Evolutionary conservation across 2,888 invertebrate species (phyloP).

Genomic region (Scrobipalpa costella): DNA sequence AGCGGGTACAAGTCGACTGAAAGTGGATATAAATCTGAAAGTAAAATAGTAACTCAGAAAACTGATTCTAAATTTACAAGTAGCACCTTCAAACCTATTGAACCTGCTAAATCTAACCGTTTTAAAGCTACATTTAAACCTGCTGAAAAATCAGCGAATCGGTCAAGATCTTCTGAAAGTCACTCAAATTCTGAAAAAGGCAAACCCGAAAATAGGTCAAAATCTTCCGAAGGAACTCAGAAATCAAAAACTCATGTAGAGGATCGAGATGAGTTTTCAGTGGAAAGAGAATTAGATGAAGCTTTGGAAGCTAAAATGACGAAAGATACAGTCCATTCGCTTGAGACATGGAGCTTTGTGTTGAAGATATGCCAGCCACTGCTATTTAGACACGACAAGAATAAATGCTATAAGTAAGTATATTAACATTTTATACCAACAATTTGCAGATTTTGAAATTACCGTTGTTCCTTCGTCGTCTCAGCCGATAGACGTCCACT

Average conservation of each 20-base stretch:
- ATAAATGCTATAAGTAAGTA: conserved; percentile 71
- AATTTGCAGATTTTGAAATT: neutral
- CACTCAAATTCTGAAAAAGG: neutral
- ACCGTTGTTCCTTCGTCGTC: too few species aligned
- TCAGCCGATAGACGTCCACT: too few species aligned
- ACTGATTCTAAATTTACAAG: neutral
- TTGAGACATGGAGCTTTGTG: conserved; percentile 74
- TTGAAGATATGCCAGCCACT: conserved; percentile 73
- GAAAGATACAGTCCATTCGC: conserved; percentile 59
- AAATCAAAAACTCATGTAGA: neutral
- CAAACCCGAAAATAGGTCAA: conserved; percentile 23
- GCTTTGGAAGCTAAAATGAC: conserved; percentile 50
- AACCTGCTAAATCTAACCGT: neutral
- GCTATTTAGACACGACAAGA: conserved; percentile 70
- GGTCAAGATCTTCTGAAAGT: neutral
- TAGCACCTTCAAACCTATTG: conserved; percentile 1
- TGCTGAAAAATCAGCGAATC: neutral
- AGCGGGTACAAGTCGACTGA: conserved; percentile 49
- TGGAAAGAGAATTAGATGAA: conserved; percentile 55
- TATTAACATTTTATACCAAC: neutral
- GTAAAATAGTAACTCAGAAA: neutral
- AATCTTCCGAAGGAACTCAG: conserved; percentile 26
- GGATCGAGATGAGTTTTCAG: conserved; percentile 36
- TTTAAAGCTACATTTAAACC: conserved; percentile 7
- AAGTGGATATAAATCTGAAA: conserved; percentile 37